Base-by-base conservation (phyloP, 2,888 invertebrate genomes). In the Polydrusus pterygomalis region DNA sequence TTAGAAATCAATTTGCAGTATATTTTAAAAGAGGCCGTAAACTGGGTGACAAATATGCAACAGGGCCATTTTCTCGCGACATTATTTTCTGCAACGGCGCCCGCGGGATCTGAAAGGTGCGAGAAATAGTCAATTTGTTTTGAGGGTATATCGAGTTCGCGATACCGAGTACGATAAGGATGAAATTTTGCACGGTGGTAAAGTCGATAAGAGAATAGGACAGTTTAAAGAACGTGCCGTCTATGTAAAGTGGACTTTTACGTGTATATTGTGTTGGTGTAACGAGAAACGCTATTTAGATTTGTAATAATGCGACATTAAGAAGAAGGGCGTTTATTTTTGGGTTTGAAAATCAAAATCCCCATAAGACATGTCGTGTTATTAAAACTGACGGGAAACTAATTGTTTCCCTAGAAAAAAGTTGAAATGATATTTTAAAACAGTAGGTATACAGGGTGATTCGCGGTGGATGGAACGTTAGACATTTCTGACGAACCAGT, bases 21-120 rank as follows among this genome's bases (percentile, higher is more conserved):
- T 77, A 74, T 77, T 77, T 62, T 40, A 49, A 18, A 51, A 70
- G 56, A 18, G 74, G 67, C 74, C 40, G 54, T 74, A 77, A 77
- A 77, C 62, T 49, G 70, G 60, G 74, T 74, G 77, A 77, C 77
- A 74, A 74, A 77, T 74, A 77, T 74, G 77, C 77, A 77, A 74
- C 74, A 74, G 77, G 77, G 51, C 67, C 74, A 60, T 70, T 70
- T 71, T 71, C 68, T 20, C n/a, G 25, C 20, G 65, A 43, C 74
- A 70, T 77, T 77, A 77, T 77, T 77, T 77, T 56, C 51, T 65
- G 40, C 58, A 74, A 74, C 43, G 73, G 58, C 43, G 70, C 77
- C 64, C 70, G 43, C 40, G 77, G 70, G 77, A 74, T 10, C 47
- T 10, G 34, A 68, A 72, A 76, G 71, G 72, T 72, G 72, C 62